A percentile compares a stretch with the other conserved stretches of the same genome.
Evolutionary conservation across 1,140 invertebrate species (phyloP).

Genomic region (Oppia nitens): DNA sequence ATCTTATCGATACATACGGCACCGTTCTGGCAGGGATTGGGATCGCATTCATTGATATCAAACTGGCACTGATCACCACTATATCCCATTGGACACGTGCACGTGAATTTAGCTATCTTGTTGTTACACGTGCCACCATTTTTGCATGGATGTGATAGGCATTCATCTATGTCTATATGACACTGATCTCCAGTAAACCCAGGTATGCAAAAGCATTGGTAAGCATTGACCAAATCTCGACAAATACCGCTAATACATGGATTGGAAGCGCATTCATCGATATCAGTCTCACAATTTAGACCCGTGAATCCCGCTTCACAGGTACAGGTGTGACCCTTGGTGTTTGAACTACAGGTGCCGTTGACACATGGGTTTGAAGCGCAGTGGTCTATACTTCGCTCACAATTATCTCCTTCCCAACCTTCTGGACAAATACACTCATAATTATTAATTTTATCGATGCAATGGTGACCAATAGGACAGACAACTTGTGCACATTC

Average conservation of each 20-base stretch:
- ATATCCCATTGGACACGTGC: constrained; percentile 75
- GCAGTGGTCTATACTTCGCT: constrained; percentile 73
- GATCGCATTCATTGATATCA: constrained; percentile 75
- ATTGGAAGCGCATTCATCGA: constrained; percentile 47
- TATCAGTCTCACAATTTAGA: constrained; percentile 54
- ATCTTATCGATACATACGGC: constrained; percentile 81
- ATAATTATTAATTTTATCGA: constrained; percentile 67
- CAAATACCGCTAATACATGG: constrained; percentile 79
- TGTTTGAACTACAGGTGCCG: constrained; percentile 49
- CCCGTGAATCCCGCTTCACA: constrained; percentile 79
- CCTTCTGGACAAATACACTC: constrained; percentile 76
- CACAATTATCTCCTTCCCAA: constrained; percentile 63
- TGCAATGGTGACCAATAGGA: constrained; percentile 39
- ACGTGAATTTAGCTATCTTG: constrained; percentile 58
- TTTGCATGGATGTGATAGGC: constrained; percentile 66
- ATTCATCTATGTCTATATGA: constrained; percentile 85
- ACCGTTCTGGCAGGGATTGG: constrained; percentile 74
- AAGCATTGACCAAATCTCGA: constrained; percentile 62
- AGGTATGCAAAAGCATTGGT: constrained; percentile 69
- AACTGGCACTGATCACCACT: constrained; percentile 80
- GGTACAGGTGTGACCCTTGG: constrained; percentile 58
- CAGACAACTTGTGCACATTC: constrained; percentile 7
- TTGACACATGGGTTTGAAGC: constrained; percentile 67
- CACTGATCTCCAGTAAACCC: constrained; percentile 93
- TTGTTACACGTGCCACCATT: constrained; percentile 54